These are phyloP conservation scores for Neuroscelio doddi DNA, from an alignment of 2,888 invertebrate species.

Conservation along the genomic window DNA sequence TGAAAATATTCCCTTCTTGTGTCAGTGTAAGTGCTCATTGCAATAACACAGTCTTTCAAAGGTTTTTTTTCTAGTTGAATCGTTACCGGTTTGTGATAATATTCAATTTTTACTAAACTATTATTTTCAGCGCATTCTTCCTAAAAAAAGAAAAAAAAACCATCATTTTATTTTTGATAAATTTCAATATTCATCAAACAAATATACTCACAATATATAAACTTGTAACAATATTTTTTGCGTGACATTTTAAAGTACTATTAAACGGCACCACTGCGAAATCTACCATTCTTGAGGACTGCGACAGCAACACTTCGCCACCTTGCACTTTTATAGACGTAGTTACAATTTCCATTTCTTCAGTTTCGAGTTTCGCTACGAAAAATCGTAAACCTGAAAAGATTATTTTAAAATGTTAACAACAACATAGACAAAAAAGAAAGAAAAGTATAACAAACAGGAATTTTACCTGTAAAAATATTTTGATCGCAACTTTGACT, in stretches of 20 bases:
- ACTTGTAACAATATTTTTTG: slow-evolving; percentile 79
- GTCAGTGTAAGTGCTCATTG: slow-evolving; percentile 84
- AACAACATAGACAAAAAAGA: background rate
- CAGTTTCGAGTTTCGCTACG: slow-evolving; percentile 72
- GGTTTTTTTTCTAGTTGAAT: slow-evolving; percentile 73
- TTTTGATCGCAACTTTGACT: slow-evolving; percentile 54
- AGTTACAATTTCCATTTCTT: slow-evolving; percentile 69
- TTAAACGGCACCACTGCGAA: slow-evolving; percentile 79
- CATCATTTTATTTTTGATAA: no score
- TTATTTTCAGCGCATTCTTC: slow-evolving; percentile 79
- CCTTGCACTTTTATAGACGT: slow-evolving; percentile 75
- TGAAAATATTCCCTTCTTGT: slow-evolving; percentile 83
- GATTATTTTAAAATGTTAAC: background rate
- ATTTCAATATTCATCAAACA: background rate
- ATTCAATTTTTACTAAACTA: slow-evolving; percentile 77
- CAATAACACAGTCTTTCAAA: slow-evolving; percentile 81
- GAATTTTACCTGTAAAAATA: slow-evolving; percentile 55
- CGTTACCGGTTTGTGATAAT: slow-evolving; percentile 82
- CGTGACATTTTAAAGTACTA: slow-evolving; percentile 72
- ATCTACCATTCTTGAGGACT: slow-evolving; percentile 76
- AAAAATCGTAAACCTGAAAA: slow-evolving; percentile 66
- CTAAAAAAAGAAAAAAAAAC: slow-evolving; percentile 66
- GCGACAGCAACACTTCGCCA: slow-evolving; percentile 75
- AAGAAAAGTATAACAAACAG: background rate
- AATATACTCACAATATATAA: slow-evolving; percentile 77